These are phyloP conservation scores for Brachionus calyciflorus DNA, from an alignment of 1,140 invertebrate species.

Conservation along the genomic window DNA sequence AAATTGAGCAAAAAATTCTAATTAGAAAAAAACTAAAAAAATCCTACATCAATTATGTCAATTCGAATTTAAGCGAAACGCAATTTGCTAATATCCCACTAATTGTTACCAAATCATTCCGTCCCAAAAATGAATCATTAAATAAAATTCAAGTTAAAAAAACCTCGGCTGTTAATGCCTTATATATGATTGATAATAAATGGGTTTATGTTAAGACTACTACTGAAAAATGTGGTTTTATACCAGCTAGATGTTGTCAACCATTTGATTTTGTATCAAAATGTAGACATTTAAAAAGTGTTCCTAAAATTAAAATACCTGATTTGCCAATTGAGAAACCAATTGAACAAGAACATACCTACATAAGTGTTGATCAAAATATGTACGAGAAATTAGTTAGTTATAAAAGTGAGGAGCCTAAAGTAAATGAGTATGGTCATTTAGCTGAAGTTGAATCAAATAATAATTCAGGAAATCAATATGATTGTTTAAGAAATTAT, in stretches of 20 bases:
- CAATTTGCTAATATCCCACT: conserved; percentile 39
- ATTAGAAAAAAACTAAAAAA: conserved; percentile 27
- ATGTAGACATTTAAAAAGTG: neutral
- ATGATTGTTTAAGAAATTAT: conserved; percentile 15
- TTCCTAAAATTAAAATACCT: neutral
- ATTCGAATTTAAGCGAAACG: conserved; percentile 8
- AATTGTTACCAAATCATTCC: conserved; percentile 18
- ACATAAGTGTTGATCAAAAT: conserved; percentile 11
- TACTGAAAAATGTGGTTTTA: conserved; percentile 3
- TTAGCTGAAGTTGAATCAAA: neutral
- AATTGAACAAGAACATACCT: neutral
- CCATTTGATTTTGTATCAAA: neutral
- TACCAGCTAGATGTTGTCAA: conserved; percentile 13
- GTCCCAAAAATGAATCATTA: neutral
- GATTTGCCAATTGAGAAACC: neutral
- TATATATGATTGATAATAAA: conserved; percentile 35
- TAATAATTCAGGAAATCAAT: neutral
- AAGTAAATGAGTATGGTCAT: neutral
- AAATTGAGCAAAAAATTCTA: neutral
- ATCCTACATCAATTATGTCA: neutral
- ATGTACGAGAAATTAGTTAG: neutral
- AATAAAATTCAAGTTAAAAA: conserved; percentile 4
- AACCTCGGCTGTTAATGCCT: neutral
- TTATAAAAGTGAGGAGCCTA: neutral
- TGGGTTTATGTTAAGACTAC: conserved; percentile 30